Conservation (phyloP, 2,888 invertebrate species). For the Clanis bilineata region DNA sequence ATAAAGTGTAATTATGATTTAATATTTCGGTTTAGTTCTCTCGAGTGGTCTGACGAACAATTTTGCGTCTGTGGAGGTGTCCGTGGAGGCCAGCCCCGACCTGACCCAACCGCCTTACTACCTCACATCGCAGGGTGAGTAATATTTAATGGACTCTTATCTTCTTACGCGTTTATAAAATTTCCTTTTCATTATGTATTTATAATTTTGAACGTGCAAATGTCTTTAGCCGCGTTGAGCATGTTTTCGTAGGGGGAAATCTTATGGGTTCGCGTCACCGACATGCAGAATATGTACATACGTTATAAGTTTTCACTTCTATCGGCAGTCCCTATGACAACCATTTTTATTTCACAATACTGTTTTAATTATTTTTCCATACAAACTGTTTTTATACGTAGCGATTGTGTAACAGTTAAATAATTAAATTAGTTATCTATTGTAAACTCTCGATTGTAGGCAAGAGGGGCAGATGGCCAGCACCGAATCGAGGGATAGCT, state of each 20-base stretch:
- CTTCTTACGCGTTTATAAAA: too few relatives aligned
- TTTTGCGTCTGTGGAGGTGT: constrained; percentile 87
- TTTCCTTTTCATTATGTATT: too few relatives aligned
- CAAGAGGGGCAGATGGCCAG: not conserved
- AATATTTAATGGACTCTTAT: not conserved
- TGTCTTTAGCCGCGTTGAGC: too few relatives aligned
- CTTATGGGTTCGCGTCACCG: too few relatives aligned
- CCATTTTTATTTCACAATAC: not conserved
- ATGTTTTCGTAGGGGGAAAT: too few relatives aligned
- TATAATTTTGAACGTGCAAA: too few relatives aligned
- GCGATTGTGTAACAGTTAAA: not conserved
- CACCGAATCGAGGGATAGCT: not conserved
- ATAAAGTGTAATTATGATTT: too few relatives aligned
- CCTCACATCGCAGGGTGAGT: constrained; percentile 88
- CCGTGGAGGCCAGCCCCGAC: constrained; percentile 93
- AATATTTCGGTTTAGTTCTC: constrained; percentile 82
- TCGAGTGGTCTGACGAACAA: constrained; percentile 85
- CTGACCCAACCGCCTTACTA: constrained; percentile 89
- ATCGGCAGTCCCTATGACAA: too few relatives aligned
- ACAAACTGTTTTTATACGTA: too few relatives aligned
- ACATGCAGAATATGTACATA: too few relatives aligned
- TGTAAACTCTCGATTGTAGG: not conserved
- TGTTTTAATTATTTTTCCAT: not conserved
- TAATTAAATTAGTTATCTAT: not conserved
- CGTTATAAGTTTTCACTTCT: too few relatives aligned